Evolutionary conservation across 1,140 invertebrate genomes (phyloP), one percentile per base, ranked within the genome.

Genomic region (Drosophila kurseongensis): DNA sequence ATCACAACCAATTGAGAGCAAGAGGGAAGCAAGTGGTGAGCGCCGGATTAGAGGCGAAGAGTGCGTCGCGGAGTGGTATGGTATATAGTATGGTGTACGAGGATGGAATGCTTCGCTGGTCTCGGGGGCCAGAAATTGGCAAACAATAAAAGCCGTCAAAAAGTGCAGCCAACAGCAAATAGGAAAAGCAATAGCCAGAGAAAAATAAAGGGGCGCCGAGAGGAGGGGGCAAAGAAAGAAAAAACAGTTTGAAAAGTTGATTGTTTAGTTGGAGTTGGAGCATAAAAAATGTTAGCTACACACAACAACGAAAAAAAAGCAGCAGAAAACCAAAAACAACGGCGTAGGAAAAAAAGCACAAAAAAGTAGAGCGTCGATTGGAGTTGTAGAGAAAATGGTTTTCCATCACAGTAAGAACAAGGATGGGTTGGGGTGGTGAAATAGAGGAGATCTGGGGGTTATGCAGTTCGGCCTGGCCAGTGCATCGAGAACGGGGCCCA

Each of bases 141-240:
- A 89, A 89, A 89, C 84, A 89, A 89, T 89, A 89, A 89, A 89
- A 89, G 84, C 84, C 84, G 84, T 89, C 83, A 89, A 89, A 89
- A 89, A 89, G 84, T 89, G 84, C 77, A 89, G 84, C 72, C 79
- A 82, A 62, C 62, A 79, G 61, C 80, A 77, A 83, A 83, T 72
- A 79, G 78, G 68, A 82, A 74, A 77, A 85, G 77, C 63, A 45
- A 82, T 56, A 74, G 54, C 42, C 56, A 63, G 59, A 61, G 61
- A 66, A 48, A 54, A 45, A 57, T 27, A 29, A 16, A 54, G 55
- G 35, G 36, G 35, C 10, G 42, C 12, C 41, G 35, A 47, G 36
- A 36, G 57, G 67, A 18, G 72, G 10, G 45, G 45, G 45, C 29
- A 35, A 48, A 18, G 42, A 67, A 58, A 65, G 48, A 85, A 76